Evolutionary conservation across 2,797 vertebrate species (phyloP), one percentile per base, ranked within the genome.

Genomic region (Neosalanx taihuensis): DNA sequence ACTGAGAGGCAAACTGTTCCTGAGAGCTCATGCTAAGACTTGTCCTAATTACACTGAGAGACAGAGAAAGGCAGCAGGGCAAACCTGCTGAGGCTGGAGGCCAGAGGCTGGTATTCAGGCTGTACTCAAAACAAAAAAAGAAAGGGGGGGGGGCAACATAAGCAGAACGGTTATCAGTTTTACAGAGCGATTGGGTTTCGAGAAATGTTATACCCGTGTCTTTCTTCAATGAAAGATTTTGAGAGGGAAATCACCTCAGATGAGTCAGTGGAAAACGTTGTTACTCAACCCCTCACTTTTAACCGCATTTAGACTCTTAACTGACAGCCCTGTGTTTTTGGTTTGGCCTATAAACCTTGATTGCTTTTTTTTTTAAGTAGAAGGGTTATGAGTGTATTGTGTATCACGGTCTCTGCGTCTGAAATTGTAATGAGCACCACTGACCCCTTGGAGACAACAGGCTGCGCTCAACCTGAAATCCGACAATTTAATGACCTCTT

Each of bases 361-460:
- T 46, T 13, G 41, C 41, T 46, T 3, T 46, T 46, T 3, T 46
- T 46, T 46, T 46, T 46, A 46, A 46, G 41, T 46, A 46, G 10
- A 46, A 46, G 10, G 41, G 41, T 46, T 13, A 46, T 46, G 13
- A 13, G 41, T 46, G 7, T 46, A 46, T 46, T 12, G 9, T 46
- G 41, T 46, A 46, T 46, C 41, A 13, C 3, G 41, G 41, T 46
- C 41, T 46, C 41, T 46, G 41, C 41, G 3, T 46, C 41, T 10
- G 6, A 37, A 37, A 37, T 41, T 67, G 30, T 76, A 79, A 85
- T 85, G 72, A 79, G 67, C 65, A 29, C 2, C 33, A 70, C 15
- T 58, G 68, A 79, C 84, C 78, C 78, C 37, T 35, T 74, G 1
- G 29, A 68, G 70, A 70, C 85, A 86, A 90, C 15, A 80, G 74